phyloP scores from a whole-genome alignment of 2,797 vertebrate genomes.

The Uromys caudimaculatus region DNA sequence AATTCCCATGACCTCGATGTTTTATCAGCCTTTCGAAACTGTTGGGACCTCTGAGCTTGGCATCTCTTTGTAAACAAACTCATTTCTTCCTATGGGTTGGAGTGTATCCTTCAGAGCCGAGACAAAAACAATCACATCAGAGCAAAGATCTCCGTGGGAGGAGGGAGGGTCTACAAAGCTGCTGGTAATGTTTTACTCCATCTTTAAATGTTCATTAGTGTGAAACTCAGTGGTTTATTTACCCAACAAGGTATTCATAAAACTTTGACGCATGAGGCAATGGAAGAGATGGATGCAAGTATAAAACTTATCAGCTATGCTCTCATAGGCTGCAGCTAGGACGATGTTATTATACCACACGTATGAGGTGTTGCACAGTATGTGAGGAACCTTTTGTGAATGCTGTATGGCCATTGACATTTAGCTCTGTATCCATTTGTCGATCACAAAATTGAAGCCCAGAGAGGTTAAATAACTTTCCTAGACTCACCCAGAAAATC shows the following conservation, averaged over 20 bases:
- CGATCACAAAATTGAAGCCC: slow-evolving; percentile 5
- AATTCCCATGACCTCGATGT: background rate
- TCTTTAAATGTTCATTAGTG: slow-evolving; percentile 40
- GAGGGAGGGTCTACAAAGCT: background rate
- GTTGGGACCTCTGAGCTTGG: background rate
- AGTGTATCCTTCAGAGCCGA: background rate
- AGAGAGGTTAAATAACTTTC: slow-evolving; percentile 39
- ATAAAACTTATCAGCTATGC: background rate
- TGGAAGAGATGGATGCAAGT: background rate
- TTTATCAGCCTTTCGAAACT: background rate
- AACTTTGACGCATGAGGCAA: slow-evolving; percentile 17
- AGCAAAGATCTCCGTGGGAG: slow-evolving; percentile 4
- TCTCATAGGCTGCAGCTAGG: slow-evolving; percentile 31
- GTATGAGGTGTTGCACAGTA: background rate
- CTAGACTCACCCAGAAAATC: background rate
- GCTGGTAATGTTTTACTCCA: background rate
- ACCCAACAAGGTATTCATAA: background rate
- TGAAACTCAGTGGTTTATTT: slow-evolving; percentile 22
- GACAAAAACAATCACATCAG: slow-evolving; percentile 37
- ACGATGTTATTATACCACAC: background rate
- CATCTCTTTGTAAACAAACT: background rate
- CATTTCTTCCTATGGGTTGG: slow-evolving; percentile 4
- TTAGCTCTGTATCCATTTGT: background rate
- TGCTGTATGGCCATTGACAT: background rate
- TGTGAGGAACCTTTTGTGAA: background rate